A percentile compares a stretch with the other conserved stretches of the same genome.
phyloP scores from a whole-genome alignment of 2,113 vertebrate genomes.

The Ciconia boyciana region DNA sequence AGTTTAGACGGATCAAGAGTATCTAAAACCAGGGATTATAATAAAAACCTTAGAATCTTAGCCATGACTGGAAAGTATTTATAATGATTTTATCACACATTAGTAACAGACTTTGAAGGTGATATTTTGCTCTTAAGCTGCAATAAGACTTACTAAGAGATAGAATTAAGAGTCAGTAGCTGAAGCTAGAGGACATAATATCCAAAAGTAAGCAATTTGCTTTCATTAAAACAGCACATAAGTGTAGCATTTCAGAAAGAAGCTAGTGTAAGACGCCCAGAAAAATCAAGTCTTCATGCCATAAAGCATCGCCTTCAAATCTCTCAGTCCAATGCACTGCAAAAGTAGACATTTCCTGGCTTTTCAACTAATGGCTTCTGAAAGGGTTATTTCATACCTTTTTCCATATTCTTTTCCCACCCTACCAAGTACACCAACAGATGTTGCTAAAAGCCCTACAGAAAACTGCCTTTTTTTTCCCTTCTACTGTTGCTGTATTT shows the following conservation, averaged over 20 bases:
- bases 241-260: not conserved
- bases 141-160: not conserved
- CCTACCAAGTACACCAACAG: rapidly evolving
- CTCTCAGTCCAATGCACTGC: not conserved
- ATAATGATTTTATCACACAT: not conserved
- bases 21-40: not conserved
- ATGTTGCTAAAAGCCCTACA: not conserved
- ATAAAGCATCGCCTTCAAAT: not conserved
- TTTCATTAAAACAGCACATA: not conserved
- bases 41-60: not conserved
- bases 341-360: not conserved
- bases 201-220: not conserved
- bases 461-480: not conserved
- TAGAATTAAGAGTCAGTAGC: not conserved
- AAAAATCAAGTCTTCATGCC: not conserved
- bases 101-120: not conserved
- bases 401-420: not conserved
- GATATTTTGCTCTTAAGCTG: not conserved
- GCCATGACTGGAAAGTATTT: not conserved
- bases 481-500: not conserved
- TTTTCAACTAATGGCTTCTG: not conserved
- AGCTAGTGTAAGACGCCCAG: not conserved
- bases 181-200: not conserved
- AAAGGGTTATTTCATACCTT: not conserved
- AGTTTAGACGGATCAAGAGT: not conserved